phyloP scores from a whole-genome alignment of 2,888 invertebrate species.

The Phytoseiulus persimilis region DNA sequence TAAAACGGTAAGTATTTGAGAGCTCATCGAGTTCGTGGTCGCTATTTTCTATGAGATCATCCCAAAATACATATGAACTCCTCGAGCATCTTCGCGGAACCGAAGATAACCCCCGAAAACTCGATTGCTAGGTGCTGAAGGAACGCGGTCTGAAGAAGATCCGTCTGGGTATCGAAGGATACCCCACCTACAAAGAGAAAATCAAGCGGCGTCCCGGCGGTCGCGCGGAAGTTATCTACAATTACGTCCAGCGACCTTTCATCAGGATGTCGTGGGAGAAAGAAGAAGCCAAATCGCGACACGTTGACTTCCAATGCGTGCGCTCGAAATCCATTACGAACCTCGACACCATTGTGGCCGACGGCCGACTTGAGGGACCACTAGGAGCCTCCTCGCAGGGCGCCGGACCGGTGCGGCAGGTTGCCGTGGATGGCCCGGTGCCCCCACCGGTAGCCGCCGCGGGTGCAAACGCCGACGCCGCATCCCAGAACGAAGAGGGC shows the following conservation, averaged over 20 bases:
- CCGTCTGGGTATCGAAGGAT: conserved; percentile 94
- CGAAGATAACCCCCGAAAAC: neutral
- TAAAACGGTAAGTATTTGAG: conserved; percentile 56
- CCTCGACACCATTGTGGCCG: conserved; percentile 85
- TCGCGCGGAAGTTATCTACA: conserved; percentile 93
- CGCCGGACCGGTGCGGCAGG: neutral
- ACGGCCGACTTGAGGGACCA: conserved; percentile 61
- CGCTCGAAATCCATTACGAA: conserved; percentile 96
- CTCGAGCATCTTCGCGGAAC: neutral
- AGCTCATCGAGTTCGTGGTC: conserved; percentile 17
- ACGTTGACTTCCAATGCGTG: conserved; percentile 97
- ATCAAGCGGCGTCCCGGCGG: conserved; percentile 89
- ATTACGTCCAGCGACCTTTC: conserved; percentile 97
- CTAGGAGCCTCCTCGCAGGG: conserved; percentile 42
- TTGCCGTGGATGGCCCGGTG: conserved; percentile 22
- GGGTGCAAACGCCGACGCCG: neutral
- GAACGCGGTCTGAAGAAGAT: conserved; percentile 98
- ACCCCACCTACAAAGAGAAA: conserved; percentile 98
- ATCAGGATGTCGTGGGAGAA: conserved; percentile 99
- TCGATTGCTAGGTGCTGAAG: conserved; percentile 65
- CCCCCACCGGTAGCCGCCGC: neutral
- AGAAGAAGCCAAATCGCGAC: conserved; percentile 95
- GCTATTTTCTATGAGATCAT: neutral
- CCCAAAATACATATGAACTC: too few relatives aligned
- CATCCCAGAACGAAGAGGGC: neutral